These are phyloP conservation scores for Rhadinocentrus ornatus DNA, from an alignment of 2,797 vertebrate species.

Conservation along the genomic window DNA sequence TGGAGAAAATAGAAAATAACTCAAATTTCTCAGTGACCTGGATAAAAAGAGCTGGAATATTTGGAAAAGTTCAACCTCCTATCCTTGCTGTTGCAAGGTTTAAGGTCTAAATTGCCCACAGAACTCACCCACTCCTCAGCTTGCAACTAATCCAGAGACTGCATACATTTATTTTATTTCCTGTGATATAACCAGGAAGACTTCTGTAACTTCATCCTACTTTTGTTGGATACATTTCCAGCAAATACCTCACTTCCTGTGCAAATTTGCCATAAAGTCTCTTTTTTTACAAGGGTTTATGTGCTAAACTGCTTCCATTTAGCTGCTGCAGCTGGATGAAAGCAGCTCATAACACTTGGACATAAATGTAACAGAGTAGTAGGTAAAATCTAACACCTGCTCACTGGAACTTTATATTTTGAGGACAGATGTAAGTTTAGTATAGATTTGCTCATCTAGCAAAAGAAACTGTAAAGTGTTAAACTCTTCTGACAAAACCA, in stretches of 20 bases:
- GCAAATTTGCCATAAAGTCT: not conserved
- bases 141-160: conserved; percentile 27
- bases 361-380: not conserved
- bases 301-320: not conserved
- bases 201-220: conserved; percentile 1
- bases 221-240: not conserved
- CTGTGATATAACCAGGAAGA: conserved; percentile 16
- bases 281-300: not conserved
- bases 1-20: conserved; percentile 13
- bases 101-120: conserved; percentile 9
- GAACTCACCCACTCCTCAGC: conserved; percentile 29
- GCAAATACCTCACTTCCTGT: not conserved
- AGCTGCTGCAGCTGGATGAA: not conserved
- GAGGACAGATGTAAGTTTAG: not conserved
- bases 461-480: not conserved
- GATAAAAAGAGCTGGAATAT: not conserved
- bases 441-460: not conserved
- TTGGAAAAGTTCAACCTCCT: conserved; percentile 16
- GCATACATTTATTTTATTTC: conserved; percentile 26
- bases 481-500: not conserved
- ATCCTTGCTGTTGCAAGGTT: conserved; percentile 24
- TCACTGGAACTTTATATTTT: not conserved
- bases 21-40: conserved; percentile 29
- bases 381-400: not conserved
- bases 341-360: not conserved